These are phyloP conservation scores for Oscheius sp. DNA, from an alignment of 2,888 invertebrate species.

Conservation along the genomic window DNA sequence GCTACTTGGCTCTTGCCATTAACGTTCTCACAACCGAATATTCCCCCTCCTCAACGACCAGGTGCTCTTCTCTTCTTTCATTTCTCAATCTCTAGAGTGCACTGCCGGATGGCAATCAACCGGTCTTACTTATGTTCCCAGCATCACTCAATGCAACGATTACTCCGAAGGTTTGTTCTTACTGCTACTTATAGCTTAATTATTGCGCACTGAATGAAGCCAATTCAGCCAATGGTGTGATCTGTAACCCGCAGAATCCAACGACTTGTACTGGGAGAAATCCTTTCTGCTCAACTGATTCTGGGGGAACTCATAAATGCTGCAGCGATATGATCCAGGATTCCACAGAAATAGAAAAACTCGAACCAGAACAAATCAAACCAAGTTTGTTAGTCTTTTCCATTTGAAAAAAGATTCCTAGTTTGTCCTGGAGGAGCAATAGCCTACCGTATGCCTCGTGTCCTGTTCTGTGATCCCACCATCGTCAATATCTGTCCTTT, in stretches of 20 bases:
- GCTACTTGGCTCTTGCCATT: not conserved
- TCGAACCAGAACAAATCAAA: slow-evolving; percentile 51
- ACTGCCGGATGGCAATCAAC: slow-evolving; percentile 57
- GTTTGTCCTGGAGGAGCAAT: slow-evolving; percentile 60
- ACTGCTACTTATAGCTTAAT: not conserved
- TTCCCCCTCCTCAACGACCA: slow-evolving; percentile 54
- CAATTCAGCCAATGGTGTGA: slow-evolving; percentile 48
- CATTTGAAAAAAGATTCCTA: slow-evolving; percentile 9
- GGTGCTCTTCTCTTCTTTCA: slow-evolving; percentile 27
- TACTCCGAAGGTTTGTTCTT: slow-evolving; percentile 44
- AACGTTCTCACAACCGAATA: slow-evolving; percentile 36
- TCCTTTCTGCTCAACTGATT: slow-evolving; percentile 54
- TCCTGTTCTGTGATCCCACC: slow-evolving; percentile 57
- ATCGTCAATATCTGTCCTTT: slow-evolving; percentile 62
- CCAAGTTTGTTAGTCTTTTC: slow-evolving; percentile 39
- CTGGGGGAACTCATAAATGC: slow-evolving; percentile 49
- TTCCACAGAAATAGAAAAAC: slow-evolving; percentile 43
- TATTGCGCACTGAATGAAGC: not conserved
- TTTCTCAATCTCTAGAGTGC: slow-evolving; percentile 40
- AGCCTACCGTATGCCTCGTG: slow-evolving; percentile 57
- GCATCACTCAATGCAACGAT: slow-evolving; percentile 49
- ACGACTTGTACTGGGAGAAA: slow-evolving; percentile 61
- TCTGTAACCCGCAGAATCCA: slow-evolving; percentile 52
- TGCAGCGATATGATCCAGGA: slow-evolving; percentile 61
- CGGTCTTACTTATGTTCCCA: slow-evolving; percentile 58